phyloP scores from a whole-genome alignment of 2,888 invertebrate genomes.

The Diadromus collaris region DNA sequence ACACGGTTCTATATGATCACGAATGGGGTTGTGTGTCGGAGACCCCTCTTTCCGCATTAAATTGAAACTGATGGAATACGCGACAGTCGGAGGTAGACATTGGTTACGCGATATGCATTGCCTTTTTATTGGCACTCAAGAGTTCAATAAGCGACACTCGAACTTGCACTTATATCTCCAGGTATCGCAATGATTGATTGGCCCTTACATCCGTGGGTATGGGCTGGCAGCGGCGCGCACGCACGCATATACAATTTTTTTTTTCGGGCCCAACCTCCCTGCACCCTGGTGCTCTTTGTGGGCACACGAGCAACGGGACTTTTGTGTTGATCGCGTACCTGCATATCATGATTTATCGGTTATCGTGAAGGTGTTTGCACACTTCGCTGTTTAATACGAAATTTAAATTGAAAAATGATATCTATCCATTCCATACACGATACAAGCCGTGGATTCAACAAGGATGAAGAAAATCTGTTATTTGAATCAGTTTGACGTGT shows the following conservation, averaged over 20 bases:
- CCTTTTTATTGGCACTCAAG: constrained; percentile 44
- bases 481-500: too few relatives aligned
- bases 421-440: too few relatives aligned
- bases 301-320: constrained; percentile 54
- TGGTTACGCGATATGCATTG: constrained; percentile 18
- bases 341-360: constrained; percentile 66
- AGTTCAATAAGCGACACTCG: constrained; percentile 42
- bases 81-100: neutral
- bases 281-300: constrained; percentile 58
- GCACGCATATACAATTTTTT: constrained; percentile 27
- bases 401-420: neutral
- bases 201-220: constrained; percentile 70
- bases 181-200: constrained; percentile 71
- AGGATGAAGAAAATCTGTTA: too few relatives aligned
- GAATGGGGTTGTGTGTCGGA: too few relatives aligned
- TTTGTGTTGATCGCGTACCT: constrained; percentile 59
- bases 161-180: constrained; percentile 30
- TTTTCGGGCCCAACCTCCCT: constrained; percentile 62
- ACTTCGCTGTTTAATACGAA: constrained; percentile 21
- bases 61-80: neutral
- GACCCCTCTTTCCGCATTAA: too few relatives aligned
- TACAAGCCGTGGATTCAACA: too few relatives aligned
- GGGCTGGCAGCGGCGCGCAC: constrained; percentile 63
- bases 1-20: too few relatives aligned
- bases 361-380: constrained; percentile 47